Percentiles rank a stretch among this genome's conserved stretches.
Conservation (phyloP, 2,113 vertebrate species). For the Tilapia sparmanii region DNA sequence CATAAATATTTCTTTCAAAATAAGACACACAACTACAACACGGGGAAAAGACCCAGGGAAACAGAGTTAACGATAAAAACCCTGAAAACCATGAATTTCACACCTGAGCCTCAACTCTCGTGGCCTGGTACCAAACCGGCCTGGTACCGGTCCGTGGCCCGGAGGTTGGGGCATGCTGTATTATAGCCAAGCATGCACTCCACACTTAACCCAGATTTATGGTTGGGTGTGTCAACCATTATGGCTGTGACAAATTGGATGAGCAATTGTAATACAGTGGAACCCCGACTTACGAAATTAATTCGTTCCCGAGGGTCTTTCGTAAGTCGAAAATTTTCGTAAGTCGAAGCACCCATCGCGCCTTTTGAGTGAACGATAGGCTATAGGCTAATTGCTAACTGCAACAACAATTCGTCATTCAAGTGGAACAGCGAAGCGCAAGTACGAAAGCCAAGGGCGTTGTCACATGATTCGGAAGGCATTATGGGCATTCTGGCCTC, state of each 20-base stretch:
- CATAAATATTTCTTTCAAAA: no score
- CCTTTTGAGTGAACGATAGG: background rate
- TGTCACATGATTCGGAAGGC: background rate
- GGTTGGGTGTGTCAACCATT: background rate
- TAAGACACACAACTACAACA: no score
- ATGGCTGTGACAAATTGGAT: background rate
- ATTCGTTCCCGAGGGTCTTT: background rate
- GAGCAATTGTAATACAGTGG: background rate
- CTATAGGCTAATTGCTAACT: background rate
- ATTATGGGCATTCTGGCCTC: background rate
- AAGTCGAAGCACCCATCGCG: background rate
- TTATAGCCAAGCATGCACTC: background rate
- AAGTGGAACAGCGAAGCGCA: background rate
- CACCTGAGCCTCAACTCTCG: no score
- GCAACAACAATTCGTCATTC: background rate
- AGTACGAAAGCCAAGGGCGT: fast-evolving
- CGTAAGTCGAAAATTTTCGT: background rate
- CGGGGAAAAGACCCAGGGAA: no score
- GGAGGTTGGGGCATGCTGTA: background rate
- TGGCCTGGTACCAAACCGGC: background rate
- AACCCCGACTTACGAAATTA: background rate
- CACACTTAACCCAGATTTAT: background rate
- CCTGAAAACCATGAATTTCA: no score
- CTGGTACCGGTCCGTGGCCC: no score
- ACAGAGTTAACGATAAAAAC: no score